Evolutionary conservation across 2,113 vertebrate species (phyloP).

Genomic region (Leptocoma aspasia): DNA sequence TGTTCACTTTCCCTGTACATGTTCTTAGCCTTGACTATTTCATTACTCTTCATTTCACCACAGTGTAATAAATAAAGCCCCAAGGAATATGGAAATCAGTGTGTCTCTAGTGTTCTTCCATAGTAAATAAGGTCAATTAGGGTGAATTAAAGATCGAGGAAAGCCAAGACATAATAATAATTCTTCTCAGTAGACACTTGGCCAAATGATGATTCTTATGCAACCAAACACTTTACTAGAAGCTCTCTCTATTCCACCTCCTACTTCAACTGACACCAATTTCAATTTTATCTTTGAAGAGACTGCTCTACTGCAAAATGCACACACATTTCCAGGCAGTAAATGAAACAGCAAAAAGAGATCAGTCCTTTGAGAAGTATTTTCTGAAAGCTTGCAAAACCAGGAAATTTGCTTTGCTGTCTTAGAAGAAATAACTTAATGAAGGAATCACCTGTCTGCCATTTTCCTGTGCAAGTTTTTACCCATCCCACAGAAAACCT

Average conservation of each 20-base stretch:
- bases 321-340: not conserved
- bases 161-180: not conserved
- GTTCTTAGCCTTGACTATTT: not conserved
- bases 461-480: not conserved
- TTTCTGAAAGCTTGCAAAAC: not conserved
- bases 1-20: not conserved
- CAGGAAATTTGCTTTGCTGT: not conserved
- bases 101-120: not conserved
- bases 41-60: not conserved
- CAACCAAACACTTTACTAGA: not conserved
- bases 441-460: not conserved
- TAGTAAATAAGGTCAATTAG: not conserved
- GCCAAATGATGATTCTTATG: not conserved
- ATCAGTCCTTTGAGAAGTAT: not conserved
- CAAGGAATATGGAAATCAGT: not conserved
- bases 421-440: not conserved
- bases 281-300: not conserved
- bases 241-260: not conserved
- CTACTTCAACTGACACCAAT: not conserved
- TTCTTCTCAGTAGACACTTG: not conserved
- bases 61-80: not conserved
- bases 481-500: not conserved
- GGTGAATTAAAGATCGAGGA: not conserved
- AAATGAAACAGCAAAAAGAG: not conserved
- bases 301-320: not conserved